phyloP scores from a whole-genome alignment of 1,140 invertebrate genomes.

The Pachypsylla venusta region DNA sequence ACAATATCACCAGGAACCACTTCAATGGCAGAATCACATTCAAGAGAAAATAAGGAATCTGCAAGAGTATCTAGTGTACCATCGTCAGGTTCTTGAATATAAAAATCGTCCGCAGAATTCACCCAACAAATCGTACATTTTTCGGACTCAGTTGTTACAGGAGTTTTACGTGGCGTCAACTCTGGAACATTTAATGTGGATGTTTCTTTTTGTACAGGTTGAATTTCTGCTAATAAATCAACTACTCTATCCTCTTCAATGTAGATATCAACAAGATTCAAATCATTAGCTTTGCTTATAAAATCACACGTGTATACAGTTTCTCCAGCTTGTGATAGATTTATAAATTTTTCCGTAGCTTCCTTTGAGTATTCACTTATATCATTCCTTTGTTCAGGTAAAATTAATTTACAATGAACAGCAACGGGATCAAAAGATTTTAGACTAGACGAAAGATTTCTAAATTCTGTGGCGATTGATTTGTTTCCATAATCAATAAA shows the following conservation, averaged over 20 bases:
- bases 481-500: slow-evolving; percentile 45
- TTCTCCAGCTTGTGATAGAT: slow-evolving; percentile 28
- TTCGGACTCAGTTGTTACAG: neutral
- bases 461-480: slow-evolving; percentile 27
- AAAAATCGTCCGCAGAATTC: neutral
- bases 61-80: neutral
- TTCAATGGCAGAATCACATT: neutral
- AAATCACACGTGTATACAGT: slow-evolving; percentile 19
- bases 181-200: neutral
- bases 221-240: neutral
- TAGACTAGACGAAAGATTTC: slow-evolving; percentile 30
- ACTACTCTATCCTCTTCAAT: neutral
- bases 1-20: slow-evolving; percentile 34
- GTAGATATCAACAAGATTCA: slow-evolving; percentile 7
- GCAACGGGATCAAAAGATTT: slow-evolving; percentile 28
- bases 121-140: neutral
- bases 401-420: slow-evolving; percentile 29
- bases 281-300: neutral
- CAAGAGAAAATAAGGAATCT: neutral
- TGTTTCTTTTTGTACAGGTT: neutral
- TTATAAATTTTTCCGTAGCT: slow-evolving; percentile 26
- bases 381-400: slow-evolving; percentile 22
- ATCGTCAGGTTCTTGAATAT: slow-evolving; percentile 3
- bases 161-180: neutral
- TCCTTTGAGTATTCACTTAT: slow-evolving; percentile 28